Base-by-base conservation (phyloP, 2,888 invertebrate species). In the Automeris io region DNA sequence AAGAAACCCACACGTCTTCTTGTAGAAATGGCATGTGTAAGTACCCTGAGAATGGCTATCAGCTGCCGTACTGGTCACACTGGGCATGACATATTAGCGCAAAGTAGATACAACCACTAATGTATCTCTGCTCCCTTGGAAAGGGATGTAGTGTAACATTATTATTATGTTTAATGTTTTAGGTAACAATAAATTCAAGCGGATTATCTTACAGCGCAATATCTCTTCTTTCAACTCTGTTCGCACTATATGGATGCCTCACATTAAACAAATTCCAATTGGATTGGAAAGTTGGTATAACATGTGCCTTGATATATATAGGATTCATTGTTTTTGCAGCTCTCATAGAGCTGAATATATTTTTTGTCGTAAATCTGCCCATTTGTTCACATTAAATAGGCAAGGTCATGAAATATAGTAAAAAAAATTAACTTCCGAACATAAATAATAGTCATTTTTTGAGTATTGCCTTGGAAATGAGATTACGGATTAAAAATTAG, bases 171-270 rank as follows among this genome's bases (percentile, higher is more conserved):
- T 11, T 35, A 36, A 19, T 42, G 13, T 38, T 38, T 11, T 76
- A 87, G 76, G 87, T 95, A 9, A 76, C 87, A 42, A 92, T 95
- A 49, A 92, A 93, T 73, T 95, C 94, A 0, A 89, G 90, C 16
- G 95, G 94, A 0, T 69, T 95, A 23, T 89, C 91, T 0, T 95
- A 94, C 76, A 93, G 92, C 46, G 90, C 93, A 0, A 88, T 93
- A 39, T 92, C 92, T 0, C 80, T 95, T 8, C 81, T 95, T 35
- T 90, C 92, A 0, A 93, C 95, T 0, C 80, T 95, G 2, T 72
- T 92, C 29, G 82, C 93, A 4, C 83, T 95, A 13, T 92, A 94
- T 62, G 65, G 87, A 0, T 88, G 90, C 18, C 87, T 95, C 37
- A 77, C 89, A 1, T 49, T 90, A 25, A 94, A 92, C 61, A 89